Conservation (phyloP, 2,113 vertebrate genomes). For the Dromas ardeola region DNA sequence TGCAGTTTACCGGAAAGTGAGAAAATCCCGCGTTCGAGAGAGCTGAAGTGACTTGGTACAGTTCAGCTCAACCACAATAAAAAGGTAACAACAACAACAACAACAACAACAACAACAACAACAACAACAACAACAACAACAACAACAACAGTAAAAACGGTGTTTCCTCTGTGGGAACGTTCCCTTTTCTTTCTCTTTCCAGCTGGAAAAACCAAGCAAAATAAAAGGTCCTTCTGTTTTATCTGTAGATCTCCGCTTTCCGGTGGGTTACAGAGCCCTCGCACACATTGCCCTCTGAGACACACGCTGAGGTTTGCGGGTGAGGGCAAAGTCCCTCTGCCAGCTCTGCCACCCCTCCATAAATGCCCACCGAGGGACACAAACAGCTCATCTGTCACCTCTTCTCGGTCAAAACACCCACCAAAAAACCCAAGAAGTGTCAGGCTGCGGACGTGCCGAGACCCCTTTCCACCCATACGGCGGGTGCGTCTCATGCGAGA, state of each 20-base stretch:
- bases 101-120: no score
- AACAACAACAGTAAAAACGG: neutral
- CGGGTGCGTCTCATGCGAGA: no score
- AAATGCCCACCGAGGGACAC: neutral
- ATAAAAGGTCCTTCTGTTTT: neutral
- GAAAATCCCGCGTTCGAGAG: constrained; percentile 39
- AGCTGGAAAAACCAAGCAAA: constrained; percentile 33
- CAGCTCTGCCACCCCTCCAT: neutral
- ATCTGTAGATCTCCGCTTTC: neutral
- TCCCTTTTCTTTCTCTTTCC: neutral
- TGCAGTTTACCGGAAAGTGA: constrained; percentile 68
- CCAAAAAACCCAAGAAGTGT: fast-evolving
- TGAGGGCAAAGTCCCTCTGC: neutral
- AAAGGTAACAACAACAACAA: neutral
- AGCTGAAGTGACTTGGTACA: constrained; percentile 13
- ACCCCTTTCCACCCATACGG: fast-evolving
- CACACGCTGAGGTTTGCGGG: neutral
- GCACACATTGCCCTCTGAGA: neutral
- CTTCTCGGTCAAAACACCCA: neutral
- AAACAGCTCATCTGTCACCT: fast-evolving
- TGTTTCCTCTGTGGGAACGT: neutral
- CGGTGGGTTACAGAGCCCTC: neutral
- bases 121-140: no score
- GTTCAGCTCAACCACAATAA: constrained; percentile 17
- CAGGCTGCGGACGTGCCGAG: fast-evolving